Base-by-base conservation (phyloP, 2,888 invertebrate genomes). In the Heterodera filipjevi region DNA sequence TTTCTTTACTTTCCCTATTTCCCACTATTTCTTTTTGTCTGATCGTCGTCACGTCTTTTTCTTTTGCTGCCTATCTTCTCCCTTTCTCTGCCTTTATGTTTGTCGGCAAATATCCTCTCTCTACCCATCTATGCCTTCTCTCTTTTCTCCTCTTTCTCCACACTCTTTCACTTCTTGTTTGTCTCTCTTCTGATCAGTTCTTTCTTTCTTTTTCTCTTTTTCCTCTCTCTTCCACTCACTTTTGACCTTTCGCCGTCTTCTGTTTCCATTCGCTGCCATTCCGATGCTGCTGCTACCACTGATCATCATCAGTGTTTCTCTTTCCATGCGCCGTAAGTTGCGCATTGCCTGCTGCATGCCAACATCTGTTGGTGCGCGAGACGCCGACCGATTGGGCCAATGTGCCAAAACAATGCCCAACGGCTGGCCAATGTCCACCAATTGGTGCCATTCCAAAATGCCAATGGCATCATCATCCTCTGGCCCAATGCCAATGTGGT, bases 221-320 rank as follows among this genome's bases (percentile, higher is more conserved):
- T 19, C 12, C 49, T 49, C 14, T 14, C 19, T 0, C n/a, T 22
- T 8, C 27, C 10, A 68, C 68, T 68, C 68, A 68, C 68, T 35
- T 68, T 68, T 68, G 68, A 68, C 33, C 68, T 32, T 68, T 68
- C 68, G 8, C 33, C 68, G 68, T 14, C 68, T 68, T 35, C 68
- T 68, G 68, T 16, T 33, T 16, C 32, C 68, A 6, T 12, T 32
- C 19, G 35, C 22, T 22, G 68, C 32, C 68, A 35, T 10, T 33
- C 35, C 32, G n/a, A n/a, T n/a, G 33, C 49, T 16, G 8, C 3
- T 39, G 39, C 2, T 12, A 39, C 39, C 12, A 39, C 2, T 39
- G 39, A 39, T 22, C 64, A 32, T 16, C 66, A 68, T 3, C 68
- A 22, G 19, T 19, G 32, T 22, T 27, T 68, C 27, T 16, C 33